Evolutionary conservation across 2,888 invertebrate species (phyloP), one percentile per base, ranked within the genome.

Genomic region (Colletes collaris): DNA sequence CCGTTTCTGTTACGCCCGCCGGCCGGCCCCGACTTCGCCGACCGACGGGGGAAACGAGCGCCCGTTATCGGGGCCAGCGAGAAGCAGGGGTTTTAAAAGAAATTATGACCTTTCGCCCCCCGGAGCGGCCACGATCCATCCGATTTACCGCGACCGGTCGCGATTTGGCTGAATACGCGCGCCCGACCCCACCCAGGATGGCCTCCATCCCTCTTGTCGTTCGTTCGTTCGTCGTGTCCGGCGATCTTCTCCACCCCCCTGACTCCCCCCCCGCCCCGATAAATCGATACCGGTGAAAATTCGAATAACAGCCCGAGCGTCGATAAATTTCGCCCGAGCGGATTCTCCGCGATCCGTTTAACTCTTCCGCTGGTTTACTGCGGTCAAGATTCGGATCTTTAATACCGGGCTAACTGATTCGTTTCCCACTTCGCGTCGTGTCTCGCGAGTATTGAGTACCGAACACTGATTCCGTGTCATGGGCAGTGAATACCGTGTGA

Each of bases 241-340:
- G 40, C 13, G 64, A 55, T 73, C 56, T 50, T 46, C 64, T 37
- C 16, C 16, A 0, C 27, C 27, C 27, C 27, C 27, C 1, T 27
- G 27, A 27, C 27, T 27, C 27, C 27, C 27, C 27, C 27, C 27
- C 2, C 16, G 16, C n/a, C 16, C 4, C 59, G 68, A 75, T 69
- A 76, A 76, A 75, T 78, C 68, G 64, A 69, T 75, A n/a, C 55
- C 46, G 59, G 56, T 49, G 71, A 70, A 65, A 76, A 70, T 70
- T 78, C 50, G 56, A 44, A 46, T 62, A 62, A 62, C 73, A 72
- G 63, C 40, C 72, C 4, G 40, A 4, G 13, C 19, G 16, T 44
- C 52, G 58, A 58, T 72, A 64, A 76, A 76, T 72, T 62, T 50
- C 27, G 3, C n/a, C 49, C 40, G 60, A 37, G n/a, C 58, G 16